Conservation (phyloP, 2,888 invertebrate species). For the Halictus quadricinctus region DNA sequence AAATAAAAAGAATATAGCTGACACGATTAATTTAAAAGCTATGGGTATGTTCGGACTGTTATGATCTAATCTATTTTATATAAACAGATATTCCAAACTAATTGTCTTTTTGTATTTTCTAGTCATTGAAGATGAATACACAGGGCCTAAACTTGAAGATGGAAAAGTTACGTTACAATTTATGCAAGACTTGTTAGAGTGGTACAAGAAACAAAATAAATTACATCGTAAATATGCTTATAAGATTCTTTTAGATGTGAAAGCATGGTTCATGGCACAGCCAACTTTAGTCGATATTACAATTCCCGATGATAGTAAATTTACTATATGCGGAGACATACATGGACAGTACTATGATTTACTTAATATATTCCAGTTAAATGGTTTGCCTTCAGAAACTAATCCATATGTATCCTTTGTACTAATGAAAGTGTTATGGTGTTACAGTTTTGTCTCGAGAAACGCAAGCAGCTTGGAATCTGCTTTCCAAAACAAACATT, state of each 20-base stretch:
- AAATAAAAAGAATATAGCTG: slow-evolving; percentile 92
- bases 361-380: slow-evolving; percentile 98
- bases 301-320: slow-evolving; percentile 93
- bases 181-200: slow-evolving; percentile 93
- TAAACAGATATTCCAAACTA: not conserved
- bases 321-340: slow-evolving; percentile 99
- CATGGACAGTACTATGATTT: slow-evolving; percentile 99
- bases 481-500: not conserved
- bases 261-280: slow-evolving; percentile 91
- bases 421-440: not conserved
- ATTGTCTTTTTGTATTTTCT: slow-evolving; percentile 66
- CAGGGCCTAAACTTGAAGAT: slow-evolving; percentile 94
- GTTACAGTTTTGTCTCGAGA: not conserved
- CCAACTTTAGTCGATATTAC: slow-evolving; percentile 95
- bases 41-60: slow-evolving; percentile 87
- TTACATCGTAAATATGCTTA: slow-evolving; percentile 98
- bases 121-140: slow-evolving; percentile 98
- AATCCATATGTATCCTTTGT: slow-evolving; percentile 94
- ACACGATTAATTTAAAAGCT: slow-evolving; percentile 93
- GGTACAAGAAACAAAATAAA: slow-evolving; percentile 95
- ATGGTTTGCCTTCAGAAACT: slow-evolving; percentile 96
- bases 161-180: slow-evolving; percentile 95
- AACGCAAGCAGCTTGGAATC: too few species aligned
- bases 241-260: slow-evolving; percentile 97
- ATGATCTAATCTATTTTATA: not conserved